A percentile compares a stretch with the other conserved stretches of the same genome.
These are phyloP conservation scores for Pterocles orientalis DNA, from an alignment of 2,113 vertebrate genomes.

Conservation along the genomic window DNA sequence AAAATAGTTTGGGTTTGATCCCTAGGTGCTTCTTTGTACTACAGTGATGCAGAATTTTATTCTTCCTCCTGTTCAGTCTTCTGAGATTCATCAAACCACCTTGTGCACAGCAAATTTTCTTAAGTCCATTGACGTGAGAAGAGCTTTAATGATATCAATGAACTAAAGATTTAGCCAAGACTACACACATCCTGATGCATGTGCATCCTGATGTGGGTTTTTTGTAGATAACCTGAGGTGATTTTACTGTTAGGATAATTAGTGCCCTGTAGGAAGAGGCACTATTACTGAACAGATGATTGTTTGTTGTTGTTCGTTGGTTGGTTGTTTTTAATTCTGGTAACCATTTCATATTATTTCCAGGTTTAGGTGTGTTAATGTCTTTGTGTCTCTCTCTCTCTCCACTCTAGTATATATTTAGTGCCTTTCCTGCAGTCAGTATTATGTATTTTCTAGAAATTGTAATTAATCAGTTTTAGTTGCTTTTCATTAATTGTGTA, in stretches of 20 bases:
- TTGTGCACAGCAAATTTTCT: neutral
- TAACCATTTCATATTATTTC: neutral
- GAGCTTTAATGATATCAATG: neutral
- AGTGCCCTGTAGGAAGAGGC: neutral
- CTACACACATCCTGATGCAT: neutral
- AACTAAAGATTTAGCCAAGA: neutral
- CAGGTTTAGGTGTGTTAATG: neutral
- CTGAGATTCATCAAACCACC: neutral
- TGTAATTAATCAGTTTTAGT: neutral
- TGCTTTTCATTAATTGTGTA: neutral
- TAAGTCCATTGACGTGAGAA: neutral
- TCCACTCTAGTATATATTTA: neutral
- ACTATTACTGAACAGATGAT: neutral
- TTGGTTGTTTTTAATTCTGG: neutral
- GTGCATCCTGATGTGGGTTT: neutral
- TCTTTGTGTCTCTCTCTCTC: neutral
- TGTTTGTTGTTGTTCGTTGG: neutral
- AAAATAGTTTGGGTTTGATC: neutral
- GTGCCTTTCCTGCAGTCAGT: neutral
- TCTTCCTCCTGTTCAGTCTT: neutral
- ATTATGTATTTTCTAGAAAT: neutral
- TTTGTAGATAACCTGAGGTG: neutral
- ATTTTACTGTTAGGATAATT: neutral
- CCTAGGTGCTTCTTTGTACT: neutral
- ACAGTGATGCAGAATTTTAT: rapidly evolving